These are phyloP conservation scores for Steatocranus sp. DNA, from an alignment of 2,797 vertebrate genomes.

Conservation along the genomic window DNA sequence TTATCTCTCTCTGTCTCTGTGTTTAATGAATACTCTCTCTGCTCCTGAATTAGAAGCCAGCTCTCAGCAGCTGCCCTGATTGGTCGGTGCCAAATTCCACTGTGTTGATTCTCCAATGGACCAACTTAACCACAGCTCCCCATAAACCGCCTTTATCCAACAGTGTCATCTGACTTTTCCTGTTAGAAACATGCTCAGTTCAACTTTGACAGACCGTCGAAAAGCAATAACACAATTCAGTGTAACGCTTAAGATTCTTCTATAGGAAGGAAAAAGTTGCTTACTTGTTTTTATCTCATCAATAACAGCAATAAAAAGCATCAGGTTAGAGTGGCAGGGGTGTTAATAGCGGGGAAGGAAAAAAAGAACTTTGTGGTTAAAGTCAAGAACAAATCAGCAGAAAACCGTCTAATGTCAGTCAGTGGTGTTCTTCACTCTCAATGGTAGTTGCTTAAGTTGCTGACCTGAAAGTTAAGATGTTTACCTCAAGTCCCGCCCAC, in stretches of 20 bases:
- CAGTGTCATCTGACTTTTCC: background rate
- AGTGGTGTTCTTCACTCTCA: background rate
- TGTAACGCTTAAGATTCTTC: background rate
- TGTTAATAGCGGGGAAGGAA: fast-evolving
- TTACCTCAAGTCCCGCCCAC: background rate
- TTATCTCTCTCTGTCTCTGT: background rate
- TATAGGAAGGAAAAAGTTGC: background rate
- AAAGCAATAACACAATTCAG: background rate
- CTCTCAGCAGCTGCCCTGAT: background rate
- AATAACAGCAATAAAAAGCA: background rate
- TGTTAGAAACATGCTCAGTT: background rate
- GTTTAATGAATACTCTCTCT: background rate
- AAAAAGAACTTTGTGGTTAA: background rate
- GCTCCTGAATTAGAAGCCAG: background rate
- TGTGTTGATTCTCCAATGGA: background rate
- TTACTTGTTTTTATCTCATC: background rate
- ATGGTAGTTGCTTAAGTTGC: background rate
- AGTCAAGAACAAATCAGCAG: background rate
- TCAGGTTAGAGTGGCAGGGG: background rate
- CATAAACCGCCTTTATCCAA: background rate
- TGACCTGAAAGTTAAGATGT: background rate
- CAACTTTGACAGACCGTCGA: background rate
- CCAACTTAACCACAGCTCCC: background rate
- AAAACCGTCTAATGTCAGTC: fast-evolving
- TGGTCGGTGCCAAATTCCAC: background rate